Base-by-base conservation (phyloP, 2,888 invertebrate genomes). In the Panzeria rudis region DNA sequence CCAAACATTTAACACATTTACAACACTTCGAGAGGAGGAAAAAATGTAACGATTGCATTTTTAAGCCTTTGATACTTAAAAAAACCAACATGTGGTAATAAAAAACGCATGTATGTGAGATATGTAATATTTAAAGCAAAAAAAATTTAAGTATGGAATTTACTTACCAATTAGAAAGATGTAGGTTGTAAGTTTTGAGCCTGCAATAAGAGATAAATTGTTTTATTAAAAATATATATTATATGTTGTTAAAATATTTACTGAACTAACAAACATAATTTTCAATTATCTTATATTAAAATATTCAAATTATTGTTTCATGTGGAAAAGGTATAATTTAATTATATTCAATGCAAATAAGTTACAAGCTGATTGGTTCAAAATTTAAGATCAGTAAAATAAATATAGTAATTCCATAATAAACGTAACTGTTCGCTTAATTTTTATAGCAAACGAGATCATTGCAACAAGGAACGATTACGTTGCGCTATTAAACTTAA, bases 1-100 rank as follows among this genome's bases (percentile, higher is more conserved):
- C 83, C 75, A 66, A 84, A 86, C 84, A 87, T 87, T 87, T 87
- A 87, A 86, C 86, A 84, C 87, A 87, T 83, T 86, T 87, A 76
- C 73, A 71, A 44, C 38, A 64, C 47, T 59, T 73, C 17, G 5
- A 61, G 8, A 52, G 50, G 32, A 69, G 41, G 17, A 54, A 20
- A 5, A 59, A n/a, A 69, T 56, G 50, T 73, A 81, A 29, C 41
- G 71, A 50, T 52, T 52, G 25, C 32, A 11, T 38, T 59, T 78
- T 78, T 75, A 82, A 79, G 78, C 64, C 75, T 64, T 78, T 85
- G 41, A 78, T 71, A 56, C 50, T 79, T 50, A 56, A 32, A 56
- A 54, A 23, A 75, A 84, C 62, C 73, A 66, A 84, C 75, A 85
- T 81, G 77, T 69, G 84, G 68, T 69, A 69, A 62, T 25, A 68